Percentiles rank a stretch among this genome's conserved stretches.
phyloP scores from a whole-genome alignment of 2,888 invertebrate species.

The Platyscelio sp. region DNA sequence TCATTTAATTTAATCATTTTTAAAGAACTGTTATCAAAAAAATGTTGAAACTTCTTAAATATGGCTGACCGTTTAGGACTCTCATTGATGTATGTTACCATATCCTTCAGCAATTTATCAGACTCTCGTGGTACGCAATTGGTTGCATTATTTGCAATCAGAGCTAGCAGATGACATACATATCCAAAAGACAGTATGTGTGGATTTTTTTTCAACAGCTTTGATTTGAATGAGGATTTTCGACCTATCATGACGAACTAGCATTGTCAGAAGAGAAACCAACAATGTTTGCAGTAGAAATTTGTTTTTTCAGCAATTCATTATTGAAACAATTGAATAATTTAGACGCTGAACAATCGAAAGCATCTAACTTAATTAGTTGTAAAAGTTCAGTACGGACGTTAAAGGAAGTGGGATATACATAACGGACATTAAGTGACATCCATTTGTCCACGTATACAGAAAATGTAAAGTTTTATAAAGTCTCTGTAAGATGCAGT shows the following conservation, averaged over 20 bases:
- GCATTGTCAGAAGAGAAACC: slow-evolving; percentile 21
- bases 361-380: slow-evolving; percentile 21
- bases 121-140: not conserved
- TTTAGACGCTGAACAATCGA: slow-evolving; percentile 20
- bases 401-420: not conserved
- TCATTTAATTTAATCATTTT: too few species aligned
- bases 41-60: too few species aligned
- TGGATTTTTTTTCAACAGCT: not conserved
- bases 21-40: too few species aligned
- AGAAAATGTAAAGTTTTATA: slow-evolving; percentile 6
- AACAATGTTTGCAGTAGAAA: slow-evolving; percentile 9
- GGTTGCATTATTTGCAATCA: not conserved
- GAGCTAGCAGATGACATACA: slow-evolving; percentile 16
- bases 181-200: not conserved
- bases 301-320: slow-evolving; percentile 3
- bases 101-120: too few species aligned
- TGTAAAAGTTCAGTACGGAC: not conserved
- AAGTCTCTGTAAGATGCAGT: not conserved
- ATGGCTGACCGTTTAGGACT: too few species aligned
- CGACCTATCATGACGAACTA: slow-evolving; percentile 2
- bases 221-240: slow-evolving; percentile 2
- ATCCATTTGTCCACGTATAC: slow-evolving; percentile 28
- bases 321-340: not conserved
- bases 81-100: too few species aligned
- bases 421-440: not conserved